Evolutionary conservation across 2,888 invertebrate species (phyloP), one percentile per base, ranked within the genome.

Genomic region (Phragmatobia fuliginosa): DNA sequence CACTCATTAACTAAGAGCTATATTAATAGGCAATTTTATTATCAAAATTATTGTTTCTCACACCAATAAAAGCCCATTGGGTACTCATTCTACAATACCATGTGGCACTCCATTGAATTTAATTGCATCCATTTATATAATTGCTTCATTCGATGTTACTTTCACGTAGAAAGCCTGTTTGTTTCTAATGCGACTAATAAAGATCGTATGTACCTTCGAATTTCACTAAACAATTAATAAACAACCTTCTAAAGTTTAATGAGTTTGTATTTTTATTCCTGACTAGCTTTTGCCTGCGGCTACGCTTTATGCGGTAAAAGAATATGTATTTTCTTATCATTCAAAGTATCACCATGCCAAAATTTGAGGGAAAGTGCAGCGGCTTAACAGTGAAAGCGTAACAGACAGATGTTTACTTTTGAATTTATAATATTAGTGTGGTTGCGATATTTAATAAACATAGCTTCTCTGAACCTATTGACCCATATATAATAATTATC

Each of bases 1-100:
- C 71, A 78, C 78, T 80, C 69, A 77, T 83, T 83, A 80, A 84
- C 85, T 84, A 86, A 88, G 83, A 86, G 82, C 79, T 87, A 85
- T 88, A 90, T 90, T 88, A 91, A 91, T 90, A 80, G 89, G 83
- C 85, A 85, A 86, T 86, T 87, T 90, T 87, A 91, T 91, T 89
- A 93, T 92, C 88, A 89, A 86, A 86, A 89, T 92, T 87, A 92
- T 92, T 91, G 88, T 92, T 93, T 94, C 94, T 91, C 94, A 94
- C 93, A 92, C 90, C 87, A 89, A 94, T 94, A 92, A 91, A 92
- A 88, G 79, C 79, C n/a, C 80, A 84, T 86, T 86, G 76, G 78
- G 83, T 88, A 87, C 86, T 85, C 87, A 85, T 85, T 88, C 90
- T 38, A 89, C 88, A 90, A 75, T 89, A 88, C 88, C 88, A 88